Conservation (phyloP, 2,113 vertebrate genomes). For the Podiceps cristatus region DNA sequence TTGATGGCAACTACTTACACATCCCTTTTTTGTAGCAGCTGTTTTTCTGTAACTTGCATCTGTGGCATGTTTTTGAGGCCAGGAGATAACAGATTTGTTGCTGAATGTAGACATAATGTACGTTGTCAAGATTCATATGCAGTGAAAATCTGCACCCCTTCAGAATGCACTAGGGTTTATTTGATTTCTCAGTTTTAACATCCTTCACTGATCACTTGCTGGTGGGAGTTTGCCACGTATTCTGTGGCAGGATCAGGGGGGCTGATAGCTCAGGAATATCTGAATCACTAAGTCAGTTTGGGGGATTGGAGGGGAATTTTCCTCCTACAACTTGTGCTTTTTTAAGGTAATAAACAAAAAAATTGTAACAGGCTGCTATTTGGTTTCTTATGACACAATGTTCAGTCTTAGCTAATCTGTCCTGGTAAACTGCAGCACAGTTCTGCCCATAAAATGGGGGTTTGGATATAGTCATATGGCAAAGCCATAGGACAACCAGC, state of each 20-base stretch:
- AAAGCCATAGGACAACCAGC: neutral
- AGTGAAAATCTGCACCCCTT: conserved; percentile 30
- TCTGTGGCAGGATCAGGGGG: neutral
- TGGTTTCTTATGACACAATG: neutral
- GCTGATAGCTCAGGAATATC: neutral
- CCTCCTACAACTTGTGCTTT: neutral
- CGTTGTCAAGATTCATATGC: neutral
- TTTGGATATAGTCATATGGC: neutral
- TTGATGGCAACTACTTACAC: conserved; percentile 41
- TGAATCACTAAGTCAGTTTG: neutral
- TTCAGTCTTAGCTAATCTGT: neutral
- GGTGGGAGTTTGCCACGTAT: conserved; percentile 2
- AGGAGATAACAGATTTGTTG: conserved; percentile 63
- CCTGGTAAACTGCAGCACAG: neutral
- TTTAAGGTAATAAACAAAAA: neutral
- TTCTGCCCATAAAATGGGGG: neutral
- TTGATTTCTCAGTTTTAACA: conserved; percentile 27
- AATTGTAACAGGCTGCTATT: neutral
- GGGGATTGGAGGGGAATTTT: rapidly evolving
- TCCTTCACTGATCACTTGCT: neutral
- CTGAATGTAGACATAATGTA: conserved; percentile 40
- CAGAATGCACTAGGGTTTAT: conserved; percentile 30
- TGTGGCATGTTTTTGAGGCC: conserved; percentile 34
- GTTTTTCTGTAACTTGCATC: conserved; percentile 43
- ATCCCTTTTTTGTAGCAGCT: conserved; percentile 41